phyloP scores from a whole-genome alignment of 1,140 invertebrate genomes.

The Trichomalopsis sarcophagae region DNA sequence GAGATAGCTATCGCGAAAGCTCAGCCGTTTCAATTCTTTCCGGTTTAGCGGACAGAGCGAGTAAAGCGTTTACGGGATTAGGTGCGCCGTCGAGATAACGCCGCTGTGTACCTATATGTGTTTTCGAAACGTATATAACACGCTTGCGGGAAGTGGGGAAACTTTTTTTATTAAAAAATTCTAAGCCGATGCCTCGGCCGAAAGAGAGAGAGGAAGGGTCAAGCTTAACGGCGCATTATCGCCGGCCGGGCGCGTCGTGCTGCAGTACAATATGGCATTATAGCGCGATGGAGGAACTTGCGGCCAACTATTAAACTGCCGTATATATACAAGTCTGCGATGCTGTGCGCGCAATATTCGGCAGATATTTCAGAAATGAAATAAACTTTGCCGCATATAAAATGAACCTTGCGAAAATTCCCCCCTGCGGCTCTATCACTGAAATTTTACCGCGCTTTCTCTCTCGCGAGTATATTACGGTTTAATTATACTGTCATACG shows the following conservation, averaged over 20 bases:
- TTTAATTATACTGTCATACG: too few relatives aligned
- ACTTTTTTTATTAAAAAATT: neutral
- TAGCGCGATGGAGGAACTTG: neutral
- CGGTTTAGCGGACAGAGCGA: constrained; percentile 8
- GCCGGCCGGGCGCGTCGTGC: neutral
- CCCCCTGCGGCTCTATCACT: too few relatives aligned
- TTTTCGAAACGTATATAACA: too few relatives aligned
- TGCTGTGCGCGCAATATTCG: neutral
- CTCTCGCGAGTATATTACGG: too few relatives aligned
- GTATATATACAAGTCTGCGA: neutral
- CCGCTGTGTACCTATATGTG: too few relatives aligned
- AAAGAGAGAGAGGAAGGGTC: too few relatives aligned
- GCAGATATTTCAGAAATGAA: constrained; percentile 19
- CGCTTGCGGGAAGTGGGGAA: neutral
- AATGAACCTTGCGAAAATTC: neutral
- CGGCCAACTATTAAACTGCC: constrained; percentile 5
- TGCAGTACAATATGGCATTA: constrained; percentile 5
- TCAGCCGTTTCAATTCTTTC: constrained; percentile 4
- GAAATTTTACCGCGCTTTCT: too few relatives aligned
- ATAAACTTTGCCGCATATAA: neutral
- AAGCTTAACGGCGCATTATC: neutral
- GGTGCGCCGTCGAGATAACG: neutral
- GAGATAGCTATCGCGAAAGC: neutral
- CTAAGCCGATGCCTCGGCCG: too few relatives aligned
- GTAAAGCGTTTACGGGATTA: neutral